phyloP scores from a whole-genome alignment of 2,888 invertebrate species.

The Trichogramma evanescens region DNA sequence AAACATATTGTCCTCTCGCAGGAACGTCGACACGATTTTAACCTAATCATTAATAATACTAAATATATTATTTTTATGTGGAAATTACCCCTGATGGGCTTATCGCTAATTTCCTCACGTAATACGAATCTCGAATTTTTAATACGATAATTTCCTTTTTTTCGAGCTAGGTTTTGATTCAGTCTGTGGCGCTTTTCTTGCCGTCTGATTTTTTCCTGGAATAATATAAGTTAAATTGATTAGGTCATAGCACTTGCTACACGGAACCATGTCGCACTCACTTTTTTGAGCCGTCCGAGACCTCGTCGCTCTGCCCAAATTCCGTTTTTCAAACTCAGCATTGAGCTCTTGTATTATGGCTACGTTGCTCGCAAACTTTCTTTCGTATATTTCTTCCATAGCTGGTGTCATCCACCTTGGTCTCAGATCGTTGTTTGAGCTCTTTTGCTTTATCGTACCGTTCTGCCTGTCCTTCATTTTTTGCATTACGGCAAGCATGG shows the following conservation, averaged over 20 bases:
- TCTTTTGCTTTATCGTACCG: constrained; percentile 30
- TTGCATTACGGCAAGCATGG: constrained; percentile 63
- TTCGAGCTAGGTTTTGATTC: constrained; percentile 8
- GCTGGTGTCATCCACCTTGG: constrained; percentile 43
- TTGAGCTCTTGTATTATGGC: neutral
- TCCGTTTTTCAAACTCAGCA: constrained; percentile 13
- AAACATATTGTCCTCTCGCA: constrained; percentile 23
- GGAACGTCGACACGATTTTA: constrained; percentile 32
- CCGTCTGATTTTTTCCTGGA: constrained; percentile 7
- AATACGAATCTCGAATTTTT: neutral
- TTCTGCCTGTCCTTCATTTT: constrained; percentile 54
- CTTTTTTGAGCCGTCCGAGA: constrained; percentile 38
- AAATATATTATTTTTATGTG: constrained; percentile 18
- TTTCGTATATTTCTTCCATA: constrained; percentile 33
- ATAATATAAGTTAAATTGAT: neutral
- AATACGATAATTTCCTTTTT: constrained; percentile 14
- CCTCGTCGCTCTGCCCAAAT: constrained; percentile 34
- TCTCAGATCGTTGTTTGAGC: constrained; percentile 34
- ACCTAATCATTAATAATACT: constrained; percentile 29
- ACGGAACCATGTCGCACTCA: constrained; percentile 23
- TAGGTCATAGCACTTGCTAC: no score
- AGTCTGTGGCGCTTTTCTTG: constrained; percentile 6
- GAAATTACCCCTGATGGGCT: constrained; percentile 11
- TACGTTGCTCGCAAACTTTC: no score
- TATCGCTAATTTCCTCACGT: neutral